Conservation (phyloP, 2,113 vertebrate species). For the Nansenia antarctica region DNA sequence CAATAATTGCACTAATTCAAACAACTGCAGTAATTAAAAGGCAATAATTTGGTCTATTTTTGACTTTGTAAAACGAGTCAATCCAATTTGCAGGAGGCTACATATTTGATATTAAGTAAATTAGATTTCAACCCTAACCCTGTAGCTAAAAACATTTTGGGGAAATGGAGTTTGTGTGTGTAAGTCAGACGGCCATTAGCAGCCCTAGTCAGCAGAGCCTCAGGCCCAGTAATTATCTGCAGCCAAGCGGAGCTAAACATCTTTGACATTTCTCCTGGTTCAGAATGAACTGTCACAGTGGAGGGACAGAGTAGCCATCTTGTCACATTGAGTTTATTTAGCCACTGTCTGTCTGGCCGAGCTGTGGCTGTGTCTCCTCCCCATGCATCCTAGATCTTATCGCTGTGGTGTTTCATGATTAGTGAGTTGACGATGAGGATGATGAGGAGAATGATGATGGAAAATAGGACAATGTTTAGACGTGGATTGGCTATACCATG, state of each 20-base stretch:
- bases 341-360: slow-evolving; percentile 74
- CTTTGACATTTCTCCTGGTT: slow-evolving; percentile 97
- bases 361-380: slow-evolving; percentile 54
- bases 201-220: slow-evolving; percentile 84
- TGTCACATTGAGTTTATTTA: slow-evolving; percentile 89
- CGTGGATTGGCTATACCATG: neutral
- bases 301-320: slow-evolving; percentile 91
- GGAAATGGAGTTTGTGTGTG: slow-evolving; percentile 94
- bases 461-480: slow-evolving; percentile 57
- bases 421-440: too few relatives aligned
- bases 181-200: slow-evolving; percentile 95
- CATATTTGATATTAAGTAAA: slow-evolving; percentile 96
- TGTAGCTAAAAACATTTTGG: slow-evolving; percentile 88
- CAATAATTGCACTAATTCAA: too few relatives aligned
- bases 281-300: slow-evolving; percentile 97
- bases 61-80: slow-evolving; percentile 70
- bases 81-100: slow-evolving; percentile 89
- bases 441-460: too few relatives aligned
- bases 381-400: slow-evolving; percentile 59
- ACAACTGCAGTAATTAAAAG: too few relatives aligned
- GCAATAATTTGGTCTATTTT: slow-evolving; percentile 10
- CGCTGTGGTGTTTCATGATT: slow-evolving; percentile 83
- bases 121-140: too few relatives aligned
- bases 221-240: slow-evolving; percentile 95
- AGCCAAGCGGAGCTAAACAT: slow-evolving; percentile 96